Evolutionary conservation across 2,113 vertebrate genomes (phyloP).

Genomic region (Semicossyphus pulcher): DNA sequence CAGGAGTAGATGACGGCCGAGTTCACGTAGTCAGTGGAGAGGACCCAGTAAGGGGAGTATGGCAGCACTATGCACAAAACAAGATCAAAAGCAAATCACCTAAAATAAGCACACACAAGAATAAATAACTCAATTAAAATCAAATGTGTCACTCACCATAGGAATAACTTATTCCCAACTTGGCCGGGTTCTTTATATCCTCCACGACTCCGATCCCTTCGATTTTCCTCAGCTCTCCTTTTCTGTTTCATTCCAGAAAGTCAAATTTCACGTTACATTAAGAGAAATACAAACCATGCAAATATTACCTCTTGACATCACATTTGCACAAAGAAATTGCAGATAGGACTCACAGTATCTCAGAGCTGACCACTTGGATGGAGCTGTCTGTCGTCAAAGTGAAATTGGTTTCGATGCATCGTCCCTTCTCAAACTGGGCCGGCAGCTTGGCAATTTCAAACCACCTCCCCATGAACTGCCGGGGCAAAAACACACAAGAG

Average conservation of each 20-base stretch:
- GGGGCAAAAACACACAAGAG: constrained; percentile 30
- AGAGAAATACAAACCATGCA: background rate
- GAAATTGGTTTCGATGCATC: constrained; percentile 85
- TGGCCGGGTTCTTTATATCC: constrained; percentile 88
- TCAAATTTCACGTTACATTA: constrained; percentile 31
- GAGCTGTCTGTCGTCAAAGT: constrained; percentile 74
- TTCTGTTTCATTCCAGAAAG: constrained; percentile 64
- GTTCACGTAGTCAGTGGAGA: constrained; percentile 91
- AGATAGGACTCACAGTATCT: constrained; percentile 79
- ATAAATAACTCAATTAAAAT: background rate
- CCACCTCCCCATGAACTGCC: constrained; percentile 86
- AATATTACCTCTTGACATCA: background rate
- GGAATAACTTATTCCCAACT: constrained; percentile 89
- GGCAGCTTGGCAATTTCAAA: constrained; percentile 85
- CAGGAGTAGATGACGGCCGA: constrained; percentile 92
- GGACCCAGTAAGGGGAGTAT: constrained; percentile 90
- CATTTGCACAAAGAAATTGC: constrained; percentile 23
- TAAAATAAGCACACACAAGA: background rate
- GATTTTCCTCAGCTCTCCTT: constrained; percentile 83
- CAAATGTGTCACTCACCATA: constrained; percentile 83
- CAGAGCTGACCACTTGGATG: constrained; percentile 79
- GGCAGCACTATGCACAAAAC: constrained; percentile 84
- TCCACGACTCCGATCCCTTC: constrained; percentile 85
- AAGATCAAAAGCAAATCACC: background rate
- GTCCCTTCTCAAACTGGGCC: constrained; percentile 83